Base-by-base conservation (phyloP, 37 sponge, comb jelly and placozoan species). In the Beroe forskalii region DNA sequence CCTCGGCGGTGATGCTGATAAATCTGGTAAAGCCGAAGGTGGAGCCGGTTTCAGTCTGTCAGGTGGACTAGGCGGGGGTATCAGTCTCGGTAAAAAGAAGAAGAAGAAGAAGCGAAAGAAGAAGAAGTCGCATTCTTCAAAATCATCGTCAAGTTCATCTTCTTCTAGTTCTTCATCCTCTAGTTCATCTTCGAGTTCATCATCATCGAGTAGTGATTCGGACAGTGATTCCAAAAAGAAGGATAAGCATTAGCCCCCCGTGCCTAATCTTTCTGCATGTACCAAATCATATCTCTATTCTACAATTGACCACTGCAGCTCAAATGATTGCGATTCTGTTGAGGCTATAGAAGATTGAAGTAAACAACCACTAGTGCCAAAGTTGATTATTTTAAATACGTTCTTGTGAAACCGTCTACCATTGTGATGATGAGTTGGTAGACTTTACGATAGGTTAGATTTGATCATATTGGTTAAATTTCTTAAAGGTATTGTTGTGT, bases 81-180 rank as follows among this genome's bases (percentile, higher is more conserved):
- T 41, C 37, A 42, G 44, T 37, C 4, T n/a, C 30, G 48, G 23
- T 2, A 42, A 42, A 9, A 42, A 42, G 3, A 42, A 42, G 48
- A 80, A 80, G 48, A 80, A 80, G 86, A 80, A 80, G 44, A 80
- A 80, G 86, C 37, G 40, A 38, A 80, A 27, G 55, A 80, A 35
- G 55, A 80, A 80, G 86, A 44, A 17, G 4, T 9, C n/a, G n/a
- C 17, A 12, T 1, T 24, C 37, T 12, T 17, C 24, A 1, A 42
- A 43, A 22, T 33, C 20, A 41, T 44, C 55, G n/a, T 23, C 3
- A 17, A 24, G 3, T 9, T 80, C 86, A 80, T 80, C 86, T 20
- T 44, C 55, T 12, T 38, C 40, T 4, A 42, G 48, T 1, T 80
- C 86, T 1, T n/a, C 25, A 1, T 43, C 48, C 35, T 80, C 86